These are phyloP conservation scores for Sterna hirundo DNA, from an alignment of 2,113 vertebrate genomes.

Conservation along the genomic window DNA sequence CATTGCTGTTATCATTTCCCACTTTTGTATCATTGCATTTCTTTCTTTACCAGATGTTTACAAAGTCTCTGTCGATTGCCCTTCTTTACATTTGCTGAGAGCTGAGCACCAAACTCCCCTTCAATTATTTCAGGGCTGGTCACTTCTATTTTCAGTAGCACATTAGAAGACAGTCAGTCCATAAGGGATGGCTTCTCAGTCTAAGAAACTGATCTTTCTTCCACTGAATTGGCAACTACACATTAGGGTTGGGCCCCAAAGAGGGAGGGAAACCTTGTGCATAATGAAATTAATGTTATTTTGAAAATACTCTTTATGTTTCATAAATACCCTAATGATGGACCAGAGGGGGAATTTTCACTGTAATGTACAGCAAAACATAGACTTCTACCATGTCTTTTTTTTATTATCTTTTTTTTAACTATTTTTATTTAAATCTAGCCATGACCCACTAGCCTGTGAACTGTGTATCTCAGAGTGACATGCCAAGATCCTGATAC, in stretches of 20 bases:
- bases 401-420: neutral
- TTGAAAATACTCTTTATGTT: neutral
- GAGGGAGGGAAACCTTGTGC: neutral
- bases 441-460: neutral
- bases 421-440: neutral
- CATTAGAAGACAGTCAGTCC: neutral
- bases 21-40: neutral
- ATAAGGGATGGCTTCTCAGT: neutral
- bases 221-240: neutral
- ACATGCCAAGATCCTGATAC: neutral
- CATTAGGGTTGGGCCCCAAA: neutral
- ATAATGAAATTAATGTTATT: neutral
- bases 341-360: neutral
- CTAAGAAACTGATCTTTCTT: neutral
- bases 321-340: neutral
- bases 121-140: neutral
- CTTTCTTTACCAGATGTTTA: conserved; percentile 6
- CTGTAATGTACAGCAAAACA: neutral
- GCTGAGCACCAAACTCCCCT: neutral
- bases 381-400: neutral
- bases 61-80: neutral
- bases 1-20: neutral
- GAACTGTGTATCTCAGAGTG: neutral
- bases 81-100: neutral
- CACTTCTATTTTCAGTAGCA: neutral